Evolutionary conservation across 2,888 invertebrate species (phyloP).

Genomic region (Argyresthia albistria): DNA sequence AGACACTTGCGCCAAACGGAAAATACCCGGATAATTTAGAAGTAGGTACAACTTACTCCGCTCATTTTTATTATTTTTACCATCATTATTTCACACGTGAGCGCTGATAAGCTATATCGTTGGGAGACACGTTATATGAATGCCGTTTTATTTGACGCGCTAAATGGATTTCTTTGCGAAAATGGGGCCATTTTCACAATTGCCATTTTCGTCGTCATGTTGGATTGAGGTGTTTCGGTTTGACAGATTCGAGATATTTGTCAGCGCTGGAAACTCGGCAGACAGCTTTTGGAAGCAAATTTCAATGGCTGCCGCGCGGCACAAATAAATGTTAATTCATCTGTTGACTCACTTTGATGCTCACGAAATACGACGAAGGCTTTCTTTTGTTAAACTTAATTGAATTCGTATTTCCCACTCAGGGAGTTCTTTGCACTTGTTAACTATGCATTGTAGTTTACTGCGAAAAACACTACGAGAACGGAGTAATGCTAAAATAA

Average conservation of each 20-base stretch:
- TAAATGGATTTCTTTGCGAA: not conserved
- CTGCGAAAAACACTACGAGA: not conserved
- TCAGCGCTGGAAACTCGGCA: conserved; percentile 25
- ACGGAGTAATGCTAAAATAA: too few relatives aligned
- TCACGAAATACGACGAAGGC: not conserved
- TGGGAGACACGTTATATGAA: not conserved
- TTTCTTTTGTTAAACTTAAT: not conserved
- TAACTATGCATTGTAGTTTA: too few relatives aligned
- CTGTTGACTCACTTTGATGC: conserved; percentile 14
- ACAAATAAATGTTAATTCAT: conserved; percentile 44
- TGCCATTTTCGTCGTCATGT: not conserved
- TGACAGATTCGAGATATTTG: conserved; percentile 53
- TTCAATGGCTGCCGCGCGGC: conserved; percentile 33
- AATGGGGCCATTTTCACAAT: not conserved
- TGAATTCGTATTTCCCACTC: not conserved
- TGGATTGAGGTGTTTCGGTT: conserved; percentile 13
- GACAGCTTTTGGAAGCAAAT: conserved; percentile 39
- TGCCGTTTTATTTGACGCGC: not conserved
- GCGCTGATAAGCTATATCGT: not conserved
- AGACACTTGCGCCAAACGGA: too few relatives aligned
- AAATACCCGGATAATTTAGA: too few relatives aligned
- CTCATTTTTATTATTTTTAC: too few relatives aligned
- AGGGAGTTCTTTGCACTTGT: too few relatives aligned
- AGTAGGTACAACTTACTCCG: too few relatives aligned
- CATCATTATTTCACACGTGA: too few relatives aligned